A percentile compares a stretch with the other conserved stretches of the same genome.
Evolutionary conservation across 2,888 invertebrate genomes (phyloP).

Genomic region (Troilus luridus): DNA sequence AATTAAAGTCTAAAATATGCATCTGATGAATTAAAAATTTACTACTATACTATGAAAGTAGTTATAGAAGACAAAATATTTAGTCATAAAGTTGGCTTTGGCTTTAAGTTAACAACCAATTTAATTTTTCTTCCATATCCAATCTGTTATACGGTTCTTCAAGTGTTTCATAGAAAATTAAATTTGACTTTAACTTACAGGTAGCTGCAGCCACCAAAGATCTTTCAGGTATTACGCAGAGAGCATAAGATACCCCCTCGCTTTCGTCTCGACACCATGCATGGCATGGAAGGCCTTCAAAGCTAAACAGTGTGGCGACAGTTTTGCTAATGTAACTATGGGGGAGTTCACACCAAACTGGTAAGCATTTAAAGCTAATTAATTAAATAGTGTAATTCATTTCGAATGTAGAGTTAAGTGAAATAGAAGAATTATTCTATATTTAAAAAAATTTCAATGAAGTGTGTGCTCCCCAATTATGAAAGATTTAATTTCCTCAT

Average conservation of each 20-base stretch:
- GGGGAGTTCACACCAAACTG: neutral
- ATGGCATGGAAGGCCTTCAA: slow-evolving; percentile 59
- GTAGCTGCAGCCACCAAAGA: slow-evolving; percentile 25
- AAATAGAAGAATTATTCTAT: neutral
- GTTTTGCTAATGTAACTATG: neutral
- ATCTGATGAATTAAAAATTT: too few species aligned
- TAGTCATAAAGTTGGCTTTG: too few species aligned
- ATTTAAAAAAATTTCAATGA: neutral
- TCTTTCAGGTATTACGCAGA: slow-evolving; percentile 75
- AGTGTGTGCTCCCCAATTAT: neutral
- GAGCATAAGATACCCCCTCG: slow-evolving; percentile 76
- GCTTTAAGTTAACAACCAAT: too few species aligned
- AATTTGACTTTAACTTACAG: neutral
- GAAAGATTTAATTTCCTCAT: neutral
- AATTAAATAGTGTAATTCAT: too few species aligned
- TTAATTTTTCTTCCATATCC: too few species aligned
- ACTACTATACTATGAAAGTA: too few species aligned
- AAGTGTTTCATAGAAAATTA: too few species aligned
- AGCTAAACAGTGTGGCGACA: neutral
- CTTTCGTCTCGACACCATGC: slow-evolving; percentile 80
- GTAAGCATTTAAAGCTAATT: neutral
- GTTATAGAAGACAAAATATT: too few species aligned
- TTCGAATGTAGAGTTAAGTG: too few species aligned
- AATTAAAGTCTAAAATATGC: neutral
- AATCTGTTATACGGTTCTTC: too few species aligned